phyloP scores from a whole-genome alignment of 2,888 invertebrate genomes.

The Xestoiulus laeticollis region DNA sequence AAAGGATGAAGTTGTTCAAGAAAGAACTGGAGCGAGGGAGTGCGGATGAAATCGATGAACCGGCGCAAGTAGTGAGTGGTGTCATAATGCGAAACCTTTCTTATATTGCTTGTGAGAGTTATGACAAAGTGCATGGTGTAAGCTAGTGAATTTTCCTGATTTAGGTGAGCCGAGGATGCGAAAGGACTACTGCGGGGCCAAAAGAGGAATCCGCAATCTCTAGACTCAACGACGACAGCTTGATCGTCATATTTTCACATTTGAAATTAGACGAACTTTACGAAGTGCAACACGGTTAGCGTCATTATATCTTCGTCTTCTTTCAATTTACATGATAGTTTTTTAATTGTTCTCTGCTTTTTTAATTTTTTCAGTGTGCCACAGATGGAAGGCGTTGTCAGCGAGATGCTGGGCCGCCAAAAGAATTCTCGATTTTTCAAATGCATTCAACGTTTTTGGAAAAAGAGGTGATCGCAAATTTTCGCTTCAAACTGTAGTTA shows the following conservation, averaged over 20 bases:
- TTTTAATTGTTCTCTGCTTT: neutral
- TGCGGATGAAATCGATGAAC: neutral
- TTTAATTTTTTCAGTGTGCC: neutral
- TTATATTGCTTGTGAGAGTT: neutral
- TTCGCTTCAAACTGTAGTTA: too few species aligned
- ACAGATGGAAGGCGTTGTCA: neutral
- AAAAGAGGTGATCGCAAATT: neutral
- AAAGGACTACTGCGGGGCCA: neutral
- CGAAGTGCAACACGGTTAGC: conserved; percentile 9
- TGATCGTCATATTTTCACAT: conserved; percentile 27
- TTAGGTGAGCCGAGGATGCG: neutral
- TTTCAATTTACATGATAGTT: neutral
- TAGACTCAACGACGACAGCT: neutral
- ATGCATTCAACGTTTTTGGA: neutral
- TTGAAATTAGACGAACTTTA: conserved; percentile 38
- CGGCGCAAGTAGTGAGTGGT: neutral
- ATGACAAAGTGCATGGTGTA: too few species aligned
- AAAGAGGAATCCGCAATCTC: neutral
- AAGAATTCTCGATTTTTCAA: neutral
- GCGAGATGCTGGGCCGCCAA: conserved; percentile 42
- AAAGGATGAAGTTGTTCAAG: neutral
- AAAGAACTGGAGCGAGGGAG: neutral
- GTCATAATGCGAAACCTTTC: too few species aligned
- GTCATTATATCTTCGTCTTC: neutral
- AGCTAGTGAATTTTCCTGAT: neutral